Evolutionary conservation across 2,888 invertebrate genomes (phyloP).

Genomic region (Anoplius nigerrimus): DNA sequence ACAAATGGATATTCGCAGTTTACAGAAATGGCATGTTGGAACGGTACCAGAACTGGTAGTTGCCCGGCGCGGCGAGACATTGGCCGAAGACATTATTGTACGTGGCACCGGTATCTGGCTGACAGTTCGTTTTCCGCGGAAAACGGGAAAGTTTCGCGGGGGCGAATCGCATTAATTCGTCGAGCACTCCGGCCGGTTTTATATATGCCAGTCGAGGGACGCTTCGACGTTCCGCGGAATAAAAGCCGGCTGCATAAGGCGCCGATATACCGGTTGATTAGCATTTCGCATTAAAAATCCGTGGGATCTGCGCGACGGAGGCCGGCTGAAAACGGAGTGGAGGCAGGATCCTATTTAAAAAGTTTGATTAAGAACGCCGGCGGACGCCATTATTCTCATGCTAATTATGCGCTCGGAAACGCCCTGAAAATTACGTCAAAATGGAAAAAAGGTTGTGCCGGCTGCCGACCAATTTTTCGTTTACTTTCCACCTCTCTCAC

Average conservation of each 20-base stretch:
- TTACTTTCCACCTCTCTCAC: constrained; percentile 24
- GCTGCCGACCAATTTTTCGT: constrained; percentile 3
- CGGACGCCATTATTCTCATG: constrained; percentile 72
- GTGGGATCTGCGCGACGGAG: not conserved
- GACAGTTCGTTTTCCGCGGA: constrained; percentile 8
- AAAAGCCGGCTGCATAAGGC: constrained; percentile 63
- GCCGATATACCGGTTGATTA: constrained; percentile 65
- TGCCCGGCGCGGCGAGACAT: no score
- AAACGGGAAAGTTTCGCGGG: constrained; percentile 13
- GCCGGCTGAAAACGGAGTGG: constrained; percentile 39
- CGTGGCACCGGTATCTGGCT: not conserved
- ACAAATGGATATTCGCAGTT: no score
- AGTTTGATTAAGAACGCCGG: constrained; percentile 73
- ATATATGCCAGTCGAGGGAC: constrained; percentile 28
- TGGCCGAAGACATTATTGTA: no score
- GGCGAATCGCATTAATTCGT: constrained; percentile 50
- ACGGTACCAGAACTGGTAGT: no score
- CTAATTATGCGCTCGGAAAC: constrained; percentile 68
- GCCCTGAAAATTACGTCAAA: constrained; percentile 65
- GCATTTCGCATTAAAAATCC: constrained; percentile 67
- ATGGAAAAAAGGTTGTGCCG: constrained; percentile 29
- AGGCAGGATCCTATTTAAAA: constrained; percentile 71
- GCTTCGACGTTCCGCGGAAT: constrained; percentile 22
- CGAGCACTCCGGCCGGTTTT: not conserved
- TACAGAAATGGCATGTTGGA: no score